Conservation (phyloP, 2,888 invertebrate genomes). For the Agrochola litura region DNA sequence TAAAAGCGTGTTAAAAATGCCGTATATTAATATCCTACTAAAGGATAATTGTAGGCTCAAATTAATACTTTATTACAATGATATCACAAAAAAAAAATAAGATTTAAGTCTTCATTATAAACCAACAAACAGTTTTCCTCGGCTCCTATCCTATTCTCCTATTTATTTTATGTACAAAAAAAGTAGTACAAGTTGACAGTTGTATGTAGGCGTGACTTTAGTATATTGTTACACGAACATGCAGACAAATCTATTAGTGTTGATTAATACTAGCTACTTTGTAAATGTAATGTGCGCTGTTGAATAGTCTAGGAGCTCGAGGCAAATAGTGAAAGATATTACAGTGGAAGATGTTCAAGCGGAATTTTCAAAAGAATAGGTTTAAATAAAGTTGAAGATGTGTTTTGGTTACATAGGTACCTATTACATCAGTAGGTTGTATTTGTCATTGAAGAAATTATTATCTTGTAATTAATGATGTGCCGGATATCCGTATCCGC, state of each 20-base stretch:
- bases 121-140: conserved; percentile 7
- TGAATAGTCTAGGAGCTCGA: conserved; percentile 51
- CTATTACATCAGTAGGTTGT: no score
- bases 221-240: conserved; percentile 57
- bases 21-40: background rate
- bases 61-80: background rate
- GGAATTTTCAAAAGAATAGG: no score
- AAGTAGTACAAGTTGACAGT: conserved; percentile 44
- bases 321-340: background rate
- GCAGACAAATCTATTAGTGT: conserved; percentile 64
- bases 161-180: conserved; percentile 43
- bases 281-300: conserved; percentile 52
- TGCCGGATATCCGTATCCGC: no score
- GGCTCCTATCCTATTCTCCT: conserved; percentile 3
- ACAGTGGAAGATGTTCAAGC: background rate
- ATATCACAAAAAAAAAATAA: background rate
- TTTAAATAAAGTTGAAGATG: no score
- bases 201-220: conserved; percentile 54
- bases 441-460: background rate
- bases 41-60: background rate
- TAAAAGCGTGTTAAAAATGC: background rate
- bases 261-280: conserved; percentile 63
- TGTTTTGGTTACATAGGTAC: no score
- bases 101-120: background rate
- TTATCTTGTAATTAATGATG: no score